These are phyloP conservation scores for Lathamus discolor DNA, from an alignment of 2,113 vertebrate genomes.

Conservation along the genomic window DNA sequence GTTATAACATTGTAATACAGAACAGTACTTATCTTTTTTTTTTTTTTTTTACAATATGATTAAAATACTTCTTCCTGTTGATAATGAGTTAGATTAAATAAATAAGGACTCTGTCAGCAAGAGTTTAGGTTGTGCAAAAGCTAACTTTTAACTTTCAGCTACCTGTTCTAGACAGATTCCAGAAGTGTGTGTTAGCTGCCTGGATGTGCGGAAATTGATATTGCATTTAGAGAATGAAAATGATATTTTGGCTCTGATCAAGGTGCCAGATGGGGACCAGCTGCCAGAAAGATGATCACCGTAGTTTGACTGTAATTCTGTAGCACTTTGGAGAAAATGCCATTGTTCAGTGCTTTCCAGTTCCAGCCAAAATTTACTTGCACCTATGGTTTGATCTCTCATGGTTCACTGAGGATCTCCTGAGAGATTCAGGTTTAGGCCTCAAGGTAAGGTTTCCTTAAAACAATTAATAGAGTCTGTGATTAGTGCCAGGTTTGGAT, in stretches of 20 bases:
- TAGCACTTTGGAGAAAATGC: neutral
- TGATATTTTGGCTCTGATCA: neutral
- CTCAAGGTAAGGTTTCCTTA: neutral
- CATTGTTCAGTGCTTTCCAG: neutral
- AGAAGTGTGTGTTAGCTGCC: neutral
- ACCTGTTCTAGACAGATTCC: neutral
- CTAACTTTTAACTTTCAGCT: neutral
- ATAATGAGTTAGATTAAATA: neutral
- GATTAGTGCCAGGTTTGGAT: neutral
- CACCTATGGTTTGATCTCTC: neutral
- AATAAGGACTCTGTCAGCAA: neutral
- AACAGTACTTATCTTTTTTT: neutral
- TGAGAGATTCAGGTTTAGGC: neutral
- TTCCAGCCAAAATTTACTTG: neutral
- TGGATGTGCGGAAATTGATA: neutral
- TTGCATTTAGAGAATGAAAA: neutral
- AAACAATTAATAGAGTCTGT: neutral
- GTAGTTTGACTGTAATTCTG: neutral
- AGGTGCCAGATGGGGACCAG: neutral
- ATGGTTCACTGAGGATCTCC: fast-evolving
- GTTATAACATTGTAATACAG: conserved; percentile 27
- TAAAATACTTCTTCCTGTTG: conserved; percentile 8
- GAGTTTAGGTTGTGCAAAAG: neutral
- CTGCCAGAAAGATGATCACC: neutral
- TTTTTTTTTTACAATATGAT: neutral